Evolutionary conservation across 2,797 vertebrate species (phyloP), one percentile per base, ranked within the genome.

Genomic region (Pangasius sanitwongsei): DNA sequence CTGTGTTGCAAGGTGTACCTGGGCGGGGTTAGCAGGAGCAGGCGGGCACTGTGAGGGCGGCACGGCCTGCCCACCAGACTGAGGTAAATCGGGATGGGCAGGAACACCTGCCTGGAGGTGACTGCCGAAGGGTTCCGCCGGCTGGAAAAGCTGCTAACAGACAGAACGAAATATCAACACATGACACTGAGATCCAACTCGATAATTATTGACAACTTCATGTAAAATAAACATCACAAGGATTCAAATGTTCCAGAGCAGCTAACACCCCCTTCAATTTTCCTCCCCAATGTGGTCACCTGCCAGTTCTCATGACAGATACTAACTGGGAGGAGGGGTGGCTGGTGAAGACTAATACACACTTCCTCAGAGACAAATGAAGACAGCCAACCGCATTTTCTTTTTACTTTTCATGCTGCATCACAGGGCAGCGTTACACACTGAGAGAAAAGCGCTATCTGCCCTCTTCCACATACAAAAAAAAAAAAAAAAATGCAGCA

Each of bases 51-150:
- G 95, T 92, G 57, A 93, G 93, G 28, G 92, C 92, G 94, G 96
- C 65, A 95, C 93, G 41, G 96, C 93, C 90, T 96, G 97, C 89
- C 96, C 96, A 85, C 96, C 95, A 93, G 96, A 95, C 92, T 97
- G 98, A 98, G 98, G 98, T 98, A 99, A 97, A 94, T 97, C 97
- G 93, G 95, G 96, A 93, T 96, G 95, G 93, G 95, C 95, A 92
- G 94, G 94, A 77, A 95, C 94, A 92, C 93, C 93, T 89, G 96
- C 95, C 94, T 91, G 96, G 92, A 97, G 96, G 92, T 96, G 97
- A 95, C 94, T 94, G 93, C 95, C 95, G 90, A 94, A 95, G 87
- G 97, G 94, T 83, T 98, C 97, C 28, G 97, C 88, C 88, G 97
- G 93, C 92, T 96, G 96, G 93, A 98, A 99, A 25, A 97, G 95